Conservation (phyloP, 2,888 invertebrate species). For the Scaeva pyrastri region DNA sequence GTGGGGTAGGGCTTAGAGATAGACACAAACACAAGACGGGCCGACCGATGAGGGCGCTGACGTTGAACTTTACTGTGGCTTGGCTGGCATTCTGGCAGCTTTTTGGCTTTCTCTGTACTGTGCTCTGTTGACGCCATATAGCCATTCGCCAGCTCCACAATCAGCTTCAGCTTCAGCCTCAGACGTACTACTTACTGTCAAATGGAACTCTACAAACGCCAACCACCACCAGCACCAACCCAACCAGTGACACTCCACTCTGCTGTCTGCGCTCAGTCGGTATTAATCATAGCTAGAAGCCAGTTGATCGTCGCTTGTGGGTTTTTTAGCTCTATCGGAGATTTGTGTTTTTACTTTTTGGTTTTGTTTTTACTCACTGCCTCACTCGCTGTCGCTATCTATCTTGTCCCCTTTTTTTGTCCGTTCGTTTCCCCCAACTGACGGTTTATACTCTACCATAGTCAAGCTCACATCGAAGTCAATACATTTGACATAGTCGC, state of each 20-base stretch:
- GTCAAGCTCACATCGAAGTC: slow-evolving; percentile 57
- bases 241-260: slow-evolving; percentile 50
- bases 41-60: slow-evolving; percentile 33
- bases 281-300: slow-evolving; percentile 69
- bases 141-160: too few species aligned
- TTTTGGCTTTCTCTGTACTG: slow-evolving; percentile 53
- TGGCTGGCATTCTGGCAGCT: slow-evolving; percentile 28
- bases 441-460: slow-evolving; percentile 30
- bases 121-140: slow-evolving; percentile 3
- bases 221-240: background rate
- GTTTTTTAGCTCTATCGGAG: slow-evolving; percentile 55
- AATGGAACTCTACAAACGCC: slow-evolving; percentile 51
- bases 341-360: slow-evolving; percentile 25
- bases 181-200: slow-evolving; percentile 40
- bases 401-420: slow-evolving; percentile 42
- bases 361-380: slow-evolving; percentile 21
- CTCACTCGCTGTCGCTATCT: slow-evolving; percentile 13
- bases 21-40: slow-evolving; percentile 49
- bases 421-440: slow-evolving; percentile 23
- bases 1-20: slow-evolving; percentile 52
- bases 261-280: slow-evolving; percentile 52
- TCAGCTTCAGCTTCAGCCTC: slow-evolving; percentile 27
- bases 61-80: slow-evolving; percentile 37
- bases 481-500: slow-evolving; percentile 47
- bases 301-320: slow-evolving; percentile 57